Base-by-base conservation (phyloP, 1,140 invertebrate species). In the Nasonia vitripennis region DNA sequence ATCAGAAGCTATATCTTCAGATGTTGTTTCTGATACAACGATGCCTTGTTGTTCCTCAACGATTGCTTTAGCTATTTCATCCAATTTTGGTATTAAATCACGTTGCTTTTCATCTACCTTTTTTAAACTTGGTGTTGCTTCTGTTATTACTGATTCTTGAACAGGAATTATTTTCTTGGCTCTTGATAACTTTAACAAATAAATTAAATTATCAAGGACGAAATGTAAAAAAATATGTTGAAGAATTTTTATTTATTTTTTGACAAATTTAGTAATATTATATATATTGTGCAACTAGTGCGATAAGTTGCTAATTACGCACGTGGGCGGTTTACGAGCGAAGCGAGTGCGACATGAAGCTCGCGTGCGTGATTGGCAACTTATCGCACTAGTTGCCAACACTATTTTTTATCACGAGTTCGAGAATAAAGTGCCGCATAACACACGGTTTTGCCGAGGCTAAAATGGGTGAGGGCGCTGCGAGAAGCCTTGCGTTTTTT, bases 101-200 rank as follows among this genome's bases (percentile, higher is more conserved):
- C 91, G 91, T 78, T 90, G 86, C 79, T 94, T 94, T 67, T 95
- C 94, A 86, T 95, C 94, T 51, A 96, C 94, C 84, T 95, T 95
- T 88, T 95, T 96, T 82, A 94, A 91, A 12, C 94, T 94, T 81
- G 95, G 94, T 73, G 94, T 93, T 84, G 95, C 95, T 86, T 95
- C 94, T 20, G 95, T 95, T 87, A 93, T 92, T 6, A 96, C 90
- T 80, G 95, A 91, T 87, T 96, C 95, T 87, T 95, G 94, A 67
- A 95, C 91, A 17, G 94, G 93, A 12, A 95, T 83, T 41, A 94
- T 92, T 31, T 93, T 92, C 88, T 93, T 92, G 7, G 94, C 95
- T 87, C 87, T 88, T 9, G 89, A 91, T 86, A 91, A 80, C 91
- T 92, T 80, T 41, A 88, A 88, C 80, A 31, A n/a, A 62, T n/a